Evolutionary conservation across 2,113 vertebrate species (phyloP).

Genomic region (Heterochromis multidens): DNA sequence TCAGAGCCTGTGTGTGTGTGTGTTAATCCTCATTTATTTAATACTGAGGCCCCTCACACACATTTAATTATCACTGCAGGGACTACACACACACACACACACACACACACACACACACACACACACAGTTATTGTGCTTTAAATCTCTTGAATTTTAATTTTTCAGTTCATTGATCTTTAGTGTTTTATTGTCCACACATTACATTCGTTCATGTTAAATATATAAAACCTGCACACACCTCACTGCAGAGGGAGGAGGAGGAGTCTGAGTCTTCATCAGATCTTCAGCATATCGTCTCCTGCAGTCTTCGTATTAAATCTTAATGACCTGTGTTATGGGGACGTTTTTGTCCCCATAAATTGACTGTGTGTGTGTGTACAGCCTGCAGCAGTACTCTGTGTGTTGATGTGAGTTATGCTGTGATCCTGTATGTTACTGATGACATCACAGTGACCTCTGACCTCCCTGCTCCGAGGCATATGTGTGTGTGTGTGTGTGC

Average conservation of each 20-base stretch:
- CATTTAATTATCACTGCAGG: background rate
- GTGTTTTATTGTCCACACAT: background rate
- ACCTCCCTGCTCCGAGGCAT: background rate
- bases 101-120: background rate
- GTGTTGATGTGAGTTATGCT: too few relatives aligned
- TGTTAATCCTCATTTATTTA: background rate
- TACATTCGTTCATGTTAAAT: background rate
- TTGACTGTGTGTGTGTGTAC: too few relatives aligned
- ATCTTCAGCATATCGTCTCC: background rate
- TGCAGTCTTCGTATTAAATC: background rate
- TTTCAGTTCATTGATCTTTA: background rate
- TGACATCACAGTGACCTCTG: background rate
- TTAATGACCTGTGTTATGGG: background rate
- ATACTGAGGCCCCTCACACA: background rate
- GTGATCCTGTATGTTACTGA: background rate
- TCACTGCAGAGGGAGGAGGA: background rate
- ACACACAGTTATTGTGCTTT: background rate
- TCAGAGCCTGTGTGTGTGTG: background rate
- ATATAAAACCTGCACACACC: background rate
- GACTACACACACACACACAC: background rate
- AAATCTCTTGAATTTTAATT: background rate
- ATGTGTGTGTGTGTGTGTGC: rapidly evolving
- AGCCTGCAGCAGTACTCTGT: too few relatives aligned
- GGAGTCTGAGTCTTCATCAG: background rate
- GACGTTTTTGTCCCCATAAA: background rate